Conservation (phyloP, 2,113 vertebrate species). For the Anoplopoma fimbria region DNA sequence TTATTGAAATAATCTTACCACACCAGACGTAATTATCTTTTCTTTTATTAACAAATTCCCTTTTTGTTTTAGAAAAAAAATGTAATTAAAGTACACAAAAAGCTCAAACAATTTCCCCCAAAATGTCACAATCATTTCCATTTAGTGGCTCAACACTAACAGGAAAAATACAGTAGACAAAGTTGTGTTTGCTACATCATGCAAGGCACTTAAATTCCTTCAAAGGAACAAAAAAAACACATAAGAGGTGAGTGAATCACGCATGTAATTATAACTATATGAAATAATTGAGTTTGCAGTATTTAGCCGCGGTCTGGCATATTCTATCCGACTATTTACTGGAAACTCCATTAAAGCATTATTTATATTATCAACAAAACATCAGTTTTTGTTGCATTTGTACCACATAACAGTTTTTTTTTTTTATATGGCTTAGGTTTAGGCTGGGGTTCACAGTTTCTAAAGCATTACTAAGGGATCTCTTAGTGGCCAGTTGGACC, state of each 20-base stretch:
- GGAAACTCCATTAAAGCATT: neutral
- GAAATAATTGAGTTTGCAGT: neutral
- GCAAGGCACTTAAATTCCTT: slow-evolving; percentile 1
- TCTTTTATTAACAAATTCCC: slow-evolving; percentile 10
- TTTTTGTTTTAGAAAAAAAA: slow-evolving; percentile 31
- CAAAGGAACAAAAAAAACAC: neutral
- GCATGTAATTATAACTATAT: neutral
- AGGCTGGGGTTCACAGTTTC: neutral
- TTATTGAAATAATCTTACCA: neutral
- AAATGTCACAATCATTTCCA: neutral
- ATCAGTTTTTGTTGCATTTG: neutral
- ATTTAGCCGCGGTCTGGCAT: no score
- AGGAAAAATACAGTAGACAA: neutral
- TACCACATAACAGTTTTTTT: neutral
- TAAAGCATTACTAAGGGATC: neutral
- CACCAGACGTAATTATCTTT: neutral
- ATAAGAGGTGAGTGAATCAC: neutral
- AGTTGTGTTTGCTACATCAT: neutral
- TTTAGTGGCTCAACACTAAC: neutral
- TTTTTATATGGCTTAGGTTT: neutral
- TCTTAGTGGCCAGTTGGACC: neutral
- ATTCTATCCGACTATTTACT: neutral
- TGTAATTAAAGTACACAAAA: neutral
- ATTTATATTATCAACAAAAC: neutral
- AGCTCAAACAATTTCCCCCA: neutral